Evolutionary conservation across 2,888 invertebrate species (phyloP).

Genomic region (Ectemnius cavifrons): DNA sequence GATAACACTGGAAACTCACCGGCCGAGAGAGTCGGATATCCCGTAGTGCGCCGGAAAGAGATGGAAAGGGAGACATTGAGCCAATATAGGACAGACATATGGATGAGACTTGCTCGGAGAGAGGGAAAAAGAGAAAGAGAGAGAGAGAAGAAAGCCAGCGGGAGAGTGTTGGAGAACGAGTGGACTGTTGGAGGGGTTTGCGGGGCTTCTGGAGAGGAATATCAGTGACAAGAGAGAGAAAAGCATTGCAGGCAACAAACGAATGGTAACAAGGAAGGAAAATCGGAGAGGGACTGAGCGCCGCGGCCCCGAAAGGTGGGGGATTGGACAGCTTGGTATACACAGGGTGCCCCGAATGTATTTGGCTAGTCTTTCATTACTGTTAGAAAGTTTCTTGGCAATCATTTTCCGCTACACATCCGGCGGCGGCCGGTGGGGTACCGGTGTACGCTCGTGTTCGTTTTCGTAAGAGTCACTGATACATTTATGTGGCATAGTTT

Average conservation of each 20-base stretch:
- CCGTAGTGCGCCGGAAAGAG: constrained; percentile 9
- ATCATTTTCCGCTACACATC: no score
- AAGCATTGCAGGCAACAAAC: constrained; percentile 30
- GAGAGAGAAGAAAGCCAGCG: no score
- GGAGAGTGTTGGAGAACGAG: neutral
- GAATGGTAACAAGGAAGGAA: constrained; percentile 41
- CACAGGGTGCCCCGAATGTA: constrained; percentile 10
- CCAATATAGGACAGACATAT: no score
- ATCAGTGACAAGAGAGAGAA: constrained; percentile 46
- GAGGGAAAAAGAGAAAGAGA: constrained; percentile 15
- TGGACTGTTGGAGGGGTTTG: neutral
- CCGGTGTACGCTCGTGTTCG: no score
- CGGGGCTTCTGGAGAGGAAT: constrained; percentile 25
- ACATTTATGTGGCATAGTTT: no score
- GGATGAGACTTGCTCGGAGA: constrained; percentile 7
- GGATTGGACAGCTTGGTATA: constrained; percentile 55
- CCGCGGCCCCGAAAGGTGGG: constrained; percentile 23
- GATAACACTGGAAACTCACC: neutral
- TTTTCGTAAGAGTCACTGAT: no score
- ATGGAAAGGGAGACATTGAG: constrained; percentile 3
- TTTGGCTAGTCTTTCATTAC: no score
- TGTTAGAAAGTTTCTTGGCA: no score
- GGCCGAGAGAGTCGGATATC: neutral
- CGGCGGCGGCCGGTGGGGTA: no score
- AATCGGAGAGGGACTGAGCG: constrained; percentile 40